A percentile compares a stretch with the other conserved stretches of the same genome.
Conservation (phyloP, 2,797 vertebrate genomes). For the Hemitrygon akajei region DNA sequence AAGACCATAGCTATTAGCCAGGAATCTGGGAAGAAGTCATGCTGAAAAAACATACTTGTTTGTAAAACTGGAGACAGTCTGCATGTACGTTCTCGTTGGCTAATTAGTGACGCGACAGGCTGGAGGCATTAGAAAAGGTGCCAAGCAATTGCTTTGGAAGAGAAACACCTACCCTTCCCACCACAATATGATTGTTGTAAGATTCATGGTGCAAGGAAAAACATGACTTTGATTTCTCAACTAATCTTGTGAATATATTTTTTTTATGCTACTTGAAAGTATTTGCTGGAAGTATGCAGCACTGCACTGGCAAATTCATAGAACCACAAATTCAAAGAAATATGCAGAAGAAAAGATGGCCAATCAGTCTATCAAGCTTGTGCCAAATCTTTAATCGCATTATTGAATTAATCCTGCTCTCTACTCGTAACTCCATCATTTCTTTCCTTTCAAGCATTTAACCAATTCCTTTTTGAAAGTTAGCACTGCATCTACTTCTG, state of each 20-base stretch:
- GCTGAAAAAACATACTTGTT: neutral
- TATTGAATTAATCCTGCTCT: neutral
- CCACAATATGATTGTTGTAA: neutral
- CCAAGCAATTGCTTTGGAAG: neutral
- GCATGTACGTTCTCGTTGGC: neutral
- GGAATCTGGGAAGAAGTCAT: constrained; percentile 31
- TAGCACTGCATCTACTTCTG: neutral
- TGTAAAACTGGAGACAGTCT: constrained; percentile 10
- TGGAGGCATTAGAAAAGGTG: neutral
- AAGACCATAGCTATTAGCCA: constrained; percentile 25
- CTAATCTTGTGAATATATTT: neutral
- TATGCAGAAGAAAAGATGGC: neutral
- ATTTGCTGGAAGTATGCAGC: neutral
- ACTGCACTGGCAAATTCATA: neutral
- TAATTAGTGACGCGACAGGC: constrained; percentile 20
- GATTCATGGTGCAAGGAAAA: neutral
- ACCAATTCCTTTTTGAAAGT: neutral
- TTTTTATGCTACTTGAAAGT: neutral
- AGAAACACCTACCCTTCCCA: neutral
- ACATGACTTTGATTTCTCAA: neutral
- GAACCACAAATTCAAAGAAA: neutral
- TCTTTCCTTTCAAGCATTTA: neutral
- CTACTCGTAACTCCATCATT: neutral
- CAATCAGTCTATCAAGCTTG: neutral
- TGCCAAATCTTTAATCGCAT: neutral